Percentiles rank a stretch among this genome's conserved stretches.
Evolutionary conservation across 2,888 invertebrate species (phyloP).

Genomic region (Eristalis arbustorum): DNA sequence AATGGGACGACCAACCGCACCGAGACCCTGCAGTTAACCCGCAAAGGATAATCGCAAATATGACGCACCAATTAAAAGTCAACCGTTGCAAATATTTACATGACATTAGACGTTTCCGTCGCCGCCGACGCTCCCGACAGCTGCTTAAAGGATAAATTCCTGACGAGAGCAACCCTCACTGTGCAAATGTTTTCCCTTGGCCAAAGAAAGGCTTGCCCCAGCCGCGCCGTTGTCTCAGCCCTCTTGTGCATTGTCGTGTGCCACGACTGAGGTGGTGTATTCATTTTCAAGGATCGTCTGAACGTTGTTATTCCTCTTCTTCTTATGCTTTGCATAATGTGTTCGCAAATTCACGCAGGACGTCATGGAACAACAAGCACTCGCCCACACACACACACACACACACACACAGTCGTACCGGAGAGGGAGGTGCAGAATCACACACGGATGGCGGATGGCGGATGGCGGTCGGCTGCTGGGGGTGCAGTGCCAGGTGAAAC

Average conservation of each 20-base stretch:
- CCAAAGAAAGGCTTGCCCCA: constrained; percentile 14
- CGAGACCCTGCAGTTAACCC: background rate
- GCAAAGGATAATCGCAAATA: constrained; percentile 49
- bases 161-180: background rate
- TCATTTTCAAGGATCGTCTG: constrained; percentile 27
- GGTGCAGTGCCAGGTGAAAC: constrained; percentile 25
- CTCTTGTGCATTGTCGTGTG: constrained; percentile 17
- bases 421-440: background rate
- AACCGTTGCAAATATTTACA: constrained; percentile 65
- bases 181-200: constrained; percentile 44
- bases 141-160: constrained; percentile 11
- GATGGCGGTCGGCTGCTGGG: background rate
- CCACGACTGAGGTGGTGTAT: constrained; percentile 10
- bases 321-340: constrained; percentile 26
- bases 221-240: constrained; percentile 1
- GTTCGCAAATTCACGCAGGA: constrained; percentile 48
- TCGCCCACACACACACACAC: background rate
- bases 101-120: constrained; percentile 50
- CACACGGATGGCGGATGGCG: background rate
- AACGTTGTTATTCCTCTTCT: constrained; percentile 40
- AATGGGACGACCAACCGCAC: background rate
- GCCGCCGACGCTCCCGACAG: background rate
- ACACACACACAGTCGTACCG: background rate
- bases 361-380: constrained; percentile 41
- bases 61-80: constrained; percentile 68